Percentiles rank a stretch among this genome's conserved stretches.
These are phyloP conservation scores for Apaloderma vittatum DNA, from an alignment of 2,113 vertebrate species.

Conservation along the genomic window DNA sequence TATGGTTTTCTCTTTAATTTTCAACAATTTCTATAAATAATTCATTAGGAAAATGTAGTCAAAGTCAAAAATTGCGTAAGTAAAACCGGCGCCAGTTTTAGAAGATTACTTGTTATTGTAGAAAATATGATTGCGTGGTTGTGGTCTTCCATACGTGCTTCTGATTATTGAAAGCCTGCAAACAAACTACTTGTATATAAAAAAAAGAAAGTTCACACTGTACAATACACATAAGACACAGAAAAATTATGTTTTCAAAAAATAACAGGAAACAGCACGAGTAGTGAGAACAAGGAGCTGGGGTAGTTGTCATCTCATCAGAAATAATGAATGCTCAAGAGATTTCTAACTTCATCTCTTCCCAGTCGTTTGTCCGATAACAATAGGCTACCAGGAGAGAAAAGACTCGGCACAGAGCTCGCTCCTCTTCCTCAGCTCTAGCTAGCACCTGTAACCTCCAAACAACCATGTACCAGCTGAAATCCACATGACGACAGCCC, in stretches of 20 bases:
- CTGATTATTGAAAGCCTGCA: neutral
- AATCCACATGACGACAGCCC: conserved; percentile 76
- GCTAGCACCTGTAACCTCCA: conserved; percentile 85
- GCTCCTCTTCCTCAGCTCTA: conserved; percentile 66
- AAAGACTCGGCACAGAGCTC: conserved; percentile 23
- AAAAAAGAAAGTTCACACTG: conserved; percentile 16
- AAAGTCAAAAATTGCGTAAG: neutral
- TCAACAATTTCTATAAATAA: conserved; percentile 40
- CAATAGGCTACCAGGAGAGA: conserved; percentile 73
- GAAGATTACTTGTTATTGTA: neutral
- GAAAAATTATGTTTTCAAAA: conserved; percentile 61
- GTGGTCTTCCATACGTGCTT: neutral
- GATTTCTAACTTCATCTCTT: conserved; percentile 79
- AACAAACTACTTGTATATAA: conserved; percentile 1
- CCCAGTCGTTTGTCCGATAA: conserved; percentile 76
- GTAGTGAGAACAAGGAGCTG: conserved; percentile 66
- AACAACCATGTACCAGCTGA: conserved; percentile 79
- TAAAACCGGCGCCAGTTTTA: neutral
- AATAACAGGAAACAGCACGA: conserved; percentile 70
- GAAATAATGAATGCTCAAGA: conserved; percentile 89
- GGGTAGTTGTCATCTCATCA: conserved; percentile 85
- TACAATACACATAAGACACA: conserved; percentile 61
- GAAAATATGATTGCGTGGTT: neutral
- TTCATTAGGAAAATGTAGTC: conserved; percentile 24
- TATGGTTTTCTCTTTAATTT: conserved; percentile 52